These are phyloP conservation scores for Pristis pectinata DNA, from an alignment of 2,797 vertebrate species.

Conservation along the genomic window DNA sequence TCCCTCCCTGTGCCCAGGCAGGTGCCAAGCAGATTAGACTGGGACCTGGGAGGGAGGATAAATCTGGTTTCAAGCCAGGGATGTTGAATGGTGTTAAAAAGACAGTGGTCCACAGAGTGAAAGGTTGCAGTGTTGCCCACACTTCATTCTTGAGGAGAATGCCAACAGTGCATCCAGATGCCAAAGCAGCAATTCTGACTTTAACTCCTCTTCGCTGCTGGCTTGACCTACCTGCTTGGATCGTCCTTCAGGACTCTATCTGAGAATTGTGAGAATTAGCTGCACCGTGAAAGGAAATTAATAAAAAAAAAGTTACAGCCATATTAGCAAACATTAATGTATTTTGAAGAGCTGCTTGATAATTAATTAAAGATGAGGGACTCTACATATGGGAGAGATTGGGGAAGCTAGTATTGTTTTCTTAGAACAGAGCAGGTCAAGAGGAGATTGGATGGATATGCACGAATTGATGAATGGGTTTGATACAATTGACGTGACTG, in stretches of 20 bases:
- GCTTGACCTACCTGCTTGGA: background rate
- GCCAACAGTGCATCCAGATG: background rate
- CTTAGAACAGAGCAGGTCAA: too few species aligned
- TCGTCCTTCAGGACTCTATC: background rate
- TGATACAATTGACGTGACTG: background rate
- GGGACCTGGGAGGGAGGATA: background rate
- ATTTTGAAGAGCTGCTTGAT: background rate
- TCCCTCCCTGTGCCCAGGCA: background rate
- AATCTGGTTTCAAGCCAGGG: background rate
- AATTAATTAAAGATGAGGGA: background rate
- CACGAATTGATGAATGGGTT: background rate
- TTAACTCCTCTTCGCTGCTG: background rate
- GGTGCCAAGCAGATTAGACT: background rate
- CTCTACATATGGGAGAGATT: background rate
- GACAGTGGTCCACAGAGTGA: background rate
- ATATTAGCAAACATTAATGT: too few species aligned
- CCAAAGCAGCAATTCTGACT: background rate
- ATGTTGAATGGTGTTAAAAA: background rate
- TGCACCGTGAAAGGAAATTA: too few species aligned
- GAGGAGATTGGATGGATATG: too few species aligned
- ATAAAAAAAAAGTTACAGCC: background rate
- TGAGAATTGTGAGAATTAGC: background rate
- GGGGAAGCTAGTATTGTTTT: background rate
- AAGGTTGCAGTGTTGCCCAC: background rate
- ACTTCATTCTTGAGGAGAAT: background rate